Base-by-base conservation (phyloP, 2,797 vertebrate genomes). In the Taenioides sp. region DNA sequence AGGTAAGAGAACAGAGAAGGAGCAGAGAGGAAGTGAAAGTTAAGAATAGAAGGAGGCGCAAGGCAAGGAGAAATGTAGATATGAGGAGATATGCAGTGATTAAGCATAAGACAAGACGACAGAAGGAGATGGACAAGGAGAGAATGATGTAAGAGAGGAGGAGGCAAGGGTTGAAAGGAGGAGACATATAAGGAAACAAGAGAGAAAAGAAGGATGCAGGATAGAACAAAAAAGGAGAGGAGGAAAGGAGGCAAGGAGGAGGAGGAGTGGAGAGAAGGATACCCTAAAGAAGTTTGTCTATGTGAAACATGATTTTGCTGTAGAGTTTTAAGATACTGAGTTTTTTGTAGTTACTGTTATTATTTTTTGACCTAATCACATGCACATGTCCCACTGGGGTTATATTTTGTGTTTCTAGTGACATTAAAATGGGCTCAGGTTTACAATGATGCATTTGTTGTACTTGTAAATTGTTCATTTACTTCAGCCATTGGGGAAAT, bases 401-500 rank as follows among this genome's bases (percentile, higher is more conserved):
- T 57, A 57, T 14, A 12, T 23, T 57, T 57, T 25, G 82, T 49
- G 37, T 37, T 72, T 57, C 31, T 76, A 71, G 60, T 67, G 60
- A 67, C 67, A 69, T 47, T 55, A 71, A 74, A 81, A 79, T 79
- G 55, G 75, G 84, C 79, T 80, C 28, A 76, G 75, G 85, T 82
- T 86, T 79, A 77, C 86, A 83, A 81, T 75, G 69, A 67, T 57
- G 58, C 72, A 62, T 65, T n/a, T 83, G 70, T 62, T 78, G 66
- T 68, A 85, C 80, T 78, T 78, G 65, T 78, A 81, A 89, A 77
- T 85, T 75, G 68, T 82, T 90, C 78, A 85, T 90, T 91, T 89
- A 80, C 64, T 68, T 49, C 55, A 80, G 78, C 83, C 85, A 86
- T 20, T 72, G 83, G 91, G 90, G 90, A 95, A 94, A 93, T 92